Percentiles rank a stretch among this genome's conserved stretches.
Conservation (phyloP, 2,113 vertebrate species). For the Ciconia boyciana region DNA sequence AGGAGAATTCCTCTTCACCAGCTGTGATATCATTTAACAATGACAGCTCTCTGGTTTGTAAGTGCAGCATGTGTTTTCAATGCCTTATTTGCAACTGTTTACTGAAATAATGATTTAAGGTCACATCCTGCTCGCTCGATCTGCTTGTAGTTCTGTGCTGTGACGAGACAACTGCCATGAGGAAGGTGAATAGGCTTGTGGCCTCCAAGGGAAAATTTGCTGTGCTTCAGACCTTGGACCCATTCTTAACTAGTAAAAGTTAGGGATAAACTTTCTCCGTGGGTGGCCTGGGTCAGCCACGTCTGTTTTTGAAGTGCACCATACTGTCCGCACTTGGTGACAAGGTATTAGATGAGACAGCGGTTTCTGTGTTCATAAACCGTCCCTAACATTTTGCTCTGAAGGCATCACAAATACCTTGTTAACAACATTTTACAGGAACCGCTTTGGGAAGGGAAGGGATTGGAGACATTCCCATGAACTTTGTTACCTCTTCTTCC, state of each 20-base stretch:
- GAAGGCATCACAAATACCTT: not conserved
- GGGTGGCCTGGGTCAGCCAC: not conserved
- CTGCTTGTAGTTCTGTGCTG: not conserved
- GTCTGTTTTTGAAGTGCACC: not conserved
- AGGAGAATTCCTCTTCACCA: constrained; percentile 27
- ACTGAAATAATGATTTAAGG: not conserved
- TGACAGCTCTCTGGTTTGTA: not conserved
- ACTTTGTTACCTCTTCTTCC: not conserved
- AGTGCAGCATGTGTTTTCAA: not conserved
- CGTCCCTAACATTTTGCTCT: accelerated
- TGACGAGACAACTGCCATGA: not conserved
- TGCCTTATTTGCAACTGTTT: not conserved
- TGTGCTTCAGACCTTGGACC: not conserved
- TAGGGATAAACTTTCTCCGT: not conserved
- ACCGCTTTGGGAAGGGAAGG: not conserved
- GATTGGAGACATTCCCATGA: not conserved
- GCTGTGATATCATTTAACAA: constrained; percentile 25
- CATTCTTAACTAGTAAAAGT: not conserved
- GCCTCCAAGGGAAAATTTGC: not conserved
- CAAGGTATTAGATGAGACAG: not conserved
- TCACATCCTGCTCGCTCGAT: not conserved
- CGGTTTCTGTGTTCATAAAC: not conserved
- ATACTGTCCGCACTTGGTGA: not conserved
- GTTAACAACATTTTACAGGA: not conserved
- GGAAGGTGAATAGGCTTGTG: not conserved